Conservation (phyloP, 2,797 vertebrate species). For the Mormyrus proboscirostris region DNA sequence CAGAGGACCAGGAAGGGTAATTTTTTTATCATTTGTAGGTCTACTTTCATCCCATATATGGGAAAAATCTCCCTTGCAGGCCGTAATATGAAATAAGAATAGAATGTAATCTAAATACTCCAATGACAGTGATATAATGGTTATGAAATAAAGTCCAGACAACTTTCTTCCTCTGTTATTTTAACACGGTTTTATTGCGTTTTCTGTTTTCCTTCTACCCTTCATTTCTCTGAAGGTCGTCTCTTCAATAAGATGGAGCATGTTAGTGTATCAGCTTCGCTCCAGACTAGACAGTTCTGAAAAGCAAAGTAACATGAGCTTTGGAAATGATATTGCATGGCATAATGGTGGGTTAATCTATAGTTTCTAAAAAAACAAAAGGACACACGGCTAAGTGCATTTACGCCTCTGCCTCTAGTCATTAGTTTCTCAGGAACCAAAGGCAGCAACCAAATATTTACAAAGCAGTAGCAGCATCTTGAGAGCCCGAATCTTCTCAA, state of each 20-base stretch:
- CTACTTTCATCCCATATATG: background rate
- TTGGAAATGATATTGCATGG: background rate
- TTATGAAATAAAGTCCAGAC: background rate
- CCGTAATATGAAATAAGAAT: background rate
- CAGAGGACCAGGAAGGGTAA: background rate
- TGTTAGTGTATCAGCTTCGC: background rate
- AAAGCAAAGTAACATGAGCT: background rate
- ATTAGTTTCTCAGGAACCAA: background rate
- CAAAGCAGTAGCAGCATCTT: background rate
- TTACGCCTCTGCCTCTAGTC: background rate
- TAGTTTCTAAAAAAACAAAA: constrained; percentile 1
- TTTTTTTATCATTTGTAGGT: background rate
- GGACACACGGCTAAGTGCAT: background rate
- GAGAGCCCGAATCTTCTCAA: background rate
- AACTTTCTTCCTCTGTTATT: constrained; percentile 14
- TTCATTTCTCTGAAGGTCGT: background rate
- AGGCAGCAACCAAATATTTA: background rate
- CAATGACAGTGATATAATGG: background rate
- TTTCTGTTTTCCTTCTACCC: background rate
- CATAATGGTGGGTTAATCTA: background rate
- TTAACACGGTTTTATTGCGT: background rate
- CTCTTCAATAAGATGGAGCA: background rate
- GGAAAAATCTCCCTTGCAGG: background rate
- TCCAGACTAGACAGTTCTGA: background rate
- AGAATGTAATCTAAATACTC: background rate